Base-by-base conservation (phyloP, 2,797 vertebrate genomes). In the Apodemus agrarius region DNA sequence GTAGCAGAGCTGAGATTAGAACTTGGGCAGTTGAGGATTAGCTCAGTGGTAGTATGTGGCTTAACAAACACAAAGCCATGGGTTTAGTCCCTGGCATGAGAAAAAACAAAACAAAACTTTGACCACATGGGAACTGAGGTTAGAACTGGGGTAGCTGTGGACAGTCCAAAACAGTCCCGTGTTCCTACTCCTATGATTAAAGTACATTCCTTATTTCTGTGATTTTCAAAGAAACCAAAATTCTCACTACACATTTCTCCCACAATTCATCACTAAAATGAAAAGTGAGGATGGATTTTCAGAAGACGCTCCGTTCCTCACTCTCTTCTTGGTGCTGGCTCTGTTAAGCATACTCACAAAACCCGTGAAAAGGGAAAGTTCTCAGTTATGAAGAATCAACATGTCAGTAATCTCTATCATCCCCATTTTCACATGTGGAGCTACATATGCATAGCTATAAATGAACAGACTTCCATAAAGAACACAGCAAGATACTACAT, bases 261-360 rank as follows among this genome's bases (percentile, higher is more conserved):
- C 67, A 67, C 49, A 86, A 93, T 16, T 89, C 67, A 94, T 89
- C 52, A 82, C 84, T 96, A 49, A 91, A 83, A 13, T 57, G 46
- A 49, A 9, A 7, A 43, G 43, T 43, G 49, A 90, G 49, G 82
- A 88, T 83, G 40, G 40, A 87, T 90, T 96, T 92, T 91, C 61
- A 75, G 49, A 63, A 79, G 82, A 69, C 93, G 79, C 82, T 82
- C 52, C 88, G 34, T 59, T 92, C 61, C 52, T 95, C 76, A 76
- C 43, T 94, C 46, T 87, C 54, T 69, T 89, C 54, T 81, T 31
- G 79, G 10, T 43, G 67, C 22, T 12, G 17, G n/a, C 43, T 88
- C 90, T 97, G 63, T 84, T 24, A 88, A 92, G 61, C 13, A 75
- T 7, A 22, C 79, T 84, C 63, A 91, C 78, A 79, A 59, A 52